phyloP scores from a whole-genome alignment of 1,140 invertebrate genomes.

The Drosophila biarmipes region DNA sequence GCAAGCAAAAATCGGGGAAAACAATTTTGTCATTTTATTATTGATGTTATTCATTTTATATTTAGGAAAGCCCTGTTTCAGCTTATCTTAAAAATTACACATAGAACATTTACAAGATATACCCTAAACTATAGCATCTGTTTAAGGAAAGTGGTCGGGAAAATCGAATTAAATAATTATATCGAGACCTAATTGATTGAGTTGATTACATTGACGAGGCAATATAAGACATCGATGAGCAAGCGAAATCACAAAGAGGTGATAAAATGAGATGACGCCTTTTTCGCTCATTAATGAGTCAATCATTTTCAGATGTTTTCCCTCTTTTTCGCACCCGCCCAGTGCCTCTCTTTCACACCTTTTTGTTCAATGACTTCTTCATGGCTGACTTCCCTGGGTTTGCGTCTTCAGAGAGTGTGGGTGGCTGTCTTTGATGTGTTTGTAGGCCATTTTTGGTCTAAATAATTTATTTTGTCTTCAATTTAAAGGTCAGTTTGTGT shows the following conservation, averaged over 20 bases:
- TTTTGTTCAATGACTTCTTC: conserved; percentile 47
- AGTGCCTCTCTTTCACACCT: background rate
- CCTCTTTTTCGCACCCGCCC: conserved; percentile 1
- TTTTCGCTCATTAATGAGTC: conserved; percentile 27
- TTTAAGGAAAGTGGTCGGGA: conserved; percentile 16
- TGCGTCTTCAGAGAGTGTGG: conserved; percentile 19
- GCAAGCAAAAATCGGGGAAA: too few relatives aligned
- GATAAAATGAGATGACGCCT: conserved; percentile 39
- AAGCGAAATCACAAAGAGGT: conserved; percentile 20
- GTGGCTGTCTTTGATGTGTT: conserved; percentile 54
- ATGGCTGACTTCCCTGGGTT: conserved; percentile 48
- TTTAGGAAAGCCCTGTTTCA: too few relatives aligned
- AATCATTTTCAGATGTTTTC: conserved; percentile 12
- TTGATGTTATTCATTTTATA: too few relatives aligned
- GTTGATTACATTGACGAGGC: conserved; percentile 58
- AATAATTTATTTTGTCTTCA: conserved; percentile 29
- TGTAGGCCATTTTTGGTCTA: conserved; percentile 28
- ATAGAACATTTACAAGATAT: background rate
- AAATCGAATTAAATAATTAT: conserved; percentile 77
- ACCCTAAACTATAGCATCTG: background rate
- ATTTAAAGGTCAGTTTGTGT: conserved; percentile 14
- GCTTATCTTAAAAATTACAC: too few relatives aligned
- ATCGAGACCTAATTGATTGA: conserved; percentile 68
- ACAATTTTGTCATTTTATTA: too few relatives aligned
- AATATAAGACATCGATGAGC: conserved; percentile 37